phyloP scores from a whole-genome alignment of 2,113 vertebrate species.

The Amphiprion percula region DNA sequence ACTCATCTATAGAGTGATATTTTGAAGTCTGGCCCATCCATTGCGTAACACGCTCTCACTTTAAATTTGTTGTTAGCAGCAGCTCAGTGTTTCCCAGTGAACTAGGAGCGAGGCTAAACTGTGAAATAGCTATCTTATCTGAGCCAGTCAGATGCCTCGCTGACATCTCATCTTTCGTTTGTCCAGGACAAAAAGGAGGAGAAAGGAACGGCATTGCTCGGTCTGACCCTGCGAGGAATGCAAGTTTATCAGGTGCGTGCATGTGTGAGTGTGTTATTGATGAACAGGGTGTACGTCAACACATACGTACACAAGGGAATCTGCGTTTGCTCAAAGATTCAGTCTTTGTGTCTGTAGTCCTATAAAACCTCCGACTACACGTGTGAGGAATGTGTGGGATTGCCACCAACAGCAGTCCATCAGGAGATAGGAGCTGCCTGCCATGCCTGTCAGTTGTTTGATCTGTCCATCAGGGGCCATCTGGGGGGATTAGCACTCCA shows the following conservation, averaged over 20 bases:
- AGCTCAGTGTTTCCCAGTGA: constrained; percentile 27
- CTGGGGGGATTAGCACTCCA: constrained; percentile 77
- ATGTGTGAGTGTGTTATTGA: constrained; percentile 44
- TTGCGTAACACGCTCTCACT: constrained; percentile 52
- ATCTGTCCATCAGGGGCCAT: constrained; percentile 80
- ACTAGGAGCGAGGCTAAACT: constrained; percentile 29
- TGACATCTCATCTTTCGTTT: constrained; percentile 76
- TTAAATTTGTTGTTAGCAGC: constrained; percentile 49
- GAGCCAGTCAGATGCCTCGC: constrained; percentile 67
- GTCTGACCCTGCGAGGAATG: constrained; percentile 92
- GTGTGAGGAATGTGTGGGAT: constrained; percentile 81
- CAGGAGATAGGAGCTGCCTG: constrained; percentile 71
- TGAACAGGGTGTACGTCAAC: constrained; percentile 39
- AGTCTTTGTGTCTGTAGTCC: constrained; percentile 22
- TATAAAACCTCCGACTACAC: constrained; percentile 60
- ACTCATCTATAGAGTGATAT: constrained; percentile 52
- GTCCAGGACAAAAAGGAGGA: constrained; percentile 92
- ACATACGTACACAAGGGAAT: constrained; percentile 17
- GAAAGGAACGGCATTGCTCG: constrained; percentile 87
- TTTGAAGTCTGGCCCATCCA: constrained; percentile 47
- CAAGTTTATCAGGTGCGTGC: constrained; percentile 92
- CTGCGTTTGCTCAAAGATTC: constrained; percentile 65
- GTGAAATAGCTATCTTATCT: constrained; percentile 70
- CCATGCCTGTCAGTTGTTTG: constrained; percentile 74
- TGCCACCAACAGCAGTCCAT: constrained; percentile 66